Percentiles rank a stretch among this genome's conserved stretches.
Conservation (phyloP, 2,888 invertebrate genomes). For the Entomobrya multifasciata region DNA sequence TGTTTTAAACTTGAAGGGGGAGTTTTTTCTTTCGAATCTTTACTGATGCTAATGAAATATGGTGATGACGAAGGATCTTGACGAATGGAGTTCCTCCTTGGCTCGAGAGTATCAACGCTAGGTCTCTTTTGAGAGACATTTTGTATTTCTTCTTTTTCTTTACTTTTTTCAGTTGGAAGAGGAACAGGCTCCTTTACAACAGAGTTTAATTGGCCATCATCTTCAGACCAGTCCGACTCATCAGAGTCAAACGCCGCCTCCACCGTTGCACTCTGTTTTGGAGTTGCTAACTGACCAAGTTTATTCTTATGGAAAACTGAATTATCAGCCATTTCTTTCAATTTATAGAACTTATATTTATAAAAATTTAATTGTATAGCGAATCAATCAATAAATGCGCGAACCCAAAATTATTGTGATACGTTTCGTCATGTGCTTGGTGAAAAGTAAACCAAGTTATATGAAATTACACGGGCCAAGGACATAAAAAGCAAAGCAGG, state of each 20-base stretch:
- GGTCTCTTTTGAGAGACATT: neutral
- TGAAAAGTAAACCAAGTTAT: no score
- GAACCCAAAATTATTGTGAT: no score
- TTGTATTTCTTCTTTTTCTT: neutral
- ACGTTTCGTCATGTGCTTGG: no score
- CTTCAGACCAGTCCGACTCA: constrained; percentile 56
- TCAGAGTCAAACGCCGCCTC: constrained; percentile 60
- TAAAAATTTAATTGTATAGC: no score
- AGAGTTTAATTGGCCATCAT: constrained; percentile 10
- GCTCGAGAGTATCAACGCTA: neutral
- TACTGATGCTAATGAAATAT: neutral
- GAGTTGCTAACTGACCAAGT: neutral
- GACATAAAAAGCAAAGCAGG: no score
- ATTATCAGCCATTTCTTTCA: constrained; percentile 23
- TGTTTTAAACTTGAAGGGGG: neutral
- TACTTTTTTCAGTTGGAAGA: no score
- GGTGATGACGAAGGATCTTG: neutral
- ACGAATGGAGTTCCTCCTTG: neutral
- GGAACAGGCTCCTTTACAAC: no score
- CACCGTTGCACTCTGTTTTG: neutral
- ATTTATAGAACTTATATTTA: no score
- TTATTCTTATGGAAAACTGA: constrained; percentile 25
- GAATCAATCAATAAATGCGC: no score
- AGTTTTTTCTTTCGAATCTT: neutral
- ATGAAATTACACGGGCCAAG: no score